Base-by-base conservation (phyloP, 2,888 invertebrate species). In the Xanthorhoe spadicearia region DNA sequence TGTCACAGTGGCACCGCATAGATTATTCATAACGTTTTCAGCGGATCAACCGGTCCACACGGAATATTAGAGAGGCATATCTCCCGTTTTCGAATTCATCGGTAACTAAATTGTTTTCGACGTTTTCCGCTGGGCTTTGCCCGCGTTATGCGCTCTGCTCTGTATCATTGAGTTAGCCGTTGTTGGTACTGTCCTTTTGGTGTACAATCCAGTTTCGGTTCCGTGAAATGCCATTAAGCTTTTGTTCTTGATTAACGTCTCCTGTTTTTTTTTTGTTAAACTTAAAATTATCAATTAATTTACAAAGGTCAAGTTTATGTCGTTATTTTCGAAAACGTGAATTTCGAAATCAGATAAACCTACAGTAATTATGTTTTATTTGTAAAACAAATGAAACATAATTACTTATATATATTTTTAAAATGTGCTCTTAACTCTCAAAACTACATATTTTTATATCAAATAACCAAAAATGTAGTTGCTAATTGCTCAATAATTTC, bases 21-120 rank as follows among this genome's bases (percentile, higher is more conserved):
- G 91, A 88, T 89, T 91, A 92, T 92, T 89, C 90, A 92, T 86
- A 84, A 83, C 81, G 86, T 89, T 92, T 90, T 91, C 91, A 89
- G 79, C 89, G 83, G 78, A 80, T 82, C 82, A 77, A 81, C 78
- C 83, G 83, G 78, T 78, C 88, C 90, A 92, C 85, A 92, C 89
- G 87, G 92, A 92, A 92, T 92, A 90, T 92, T 90, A 88, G 90
- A 92, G 87, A 78, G 53, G 64, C 58, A 82, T 85, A 86, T 85
- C 82, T 83, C 76, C 80, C 83, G 84, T 87, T 88, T 85, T 83
- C 84, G 83, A 87, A 89, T 88, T 83, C 86, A 87, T 83, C 83
- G 84, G 82, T 89, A 91, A 89, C 88, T 83, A 88, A 90, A 90
- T 90, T 90, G 87, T 89, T 86, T 85, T 85, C 78, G 82, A 83